A percentile compares a stretch with the other conserved stretches of the same genome.
Conservation (phyloP, 2,113 vertebrate genomes). For the Actenoides lindsayi region DNA sequence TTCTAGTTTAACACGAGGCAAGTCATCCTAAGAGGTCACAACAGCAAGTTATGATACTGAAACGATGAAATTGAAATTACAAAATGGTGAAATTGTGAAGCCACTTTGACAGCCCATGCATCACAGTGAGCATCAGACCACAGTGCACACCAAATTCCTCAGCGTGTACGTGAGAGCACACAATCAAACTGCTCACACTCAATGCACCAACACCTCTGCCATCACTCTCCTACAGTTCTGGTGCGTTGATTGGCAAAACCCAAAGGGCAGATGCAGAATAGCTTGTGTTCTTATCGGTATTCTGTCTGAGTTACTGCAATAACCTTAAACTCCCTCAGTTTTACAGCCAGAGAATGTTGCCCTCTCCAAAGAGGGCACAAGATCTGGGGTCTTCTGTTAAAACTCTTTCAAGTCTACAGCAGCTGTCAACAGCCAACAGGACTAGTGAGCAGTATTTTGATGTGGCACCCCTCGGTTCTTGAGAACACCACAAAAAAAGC, state of each 20-base stretch:
- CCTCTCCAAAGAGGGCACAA: not conserved
- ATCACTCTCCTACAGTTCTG: too few relatives aligned
- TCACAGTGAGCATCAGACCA: not conserved
- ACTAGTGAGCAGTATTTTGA: accelerated
- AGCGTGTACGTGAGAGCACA: accelerated
- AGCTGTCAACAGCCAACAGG: accelerated
- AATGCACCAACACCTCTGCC: not conserved
- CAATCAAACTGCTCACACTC: not conserved
- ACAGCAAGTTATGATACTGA: not conserved
- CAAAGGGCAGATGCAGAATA: not conserved
- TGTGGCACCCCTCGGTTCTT: accelerated
- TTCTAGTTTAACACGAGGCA: conserved; percentile 91
- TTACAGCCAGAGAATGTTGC: accelerated
- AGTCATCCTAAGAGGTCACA: conserved; percentile 81
- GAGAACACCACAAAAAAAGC: not conserved
- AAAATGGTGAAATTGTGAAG: too few relatives aligned
- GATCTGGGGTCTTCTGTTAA: not conserved
- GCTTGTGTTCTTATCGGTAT: not conserved
- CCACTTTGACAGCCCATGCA: too few relatives aligned
- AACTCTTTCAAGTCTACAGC: not conserved
- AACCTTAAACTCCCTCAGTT: not conserved
- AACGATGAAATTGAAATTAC: too few relatives aligned
- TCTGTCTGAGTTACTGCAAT: accelerated
- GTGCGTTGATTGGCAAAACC: accelerated
- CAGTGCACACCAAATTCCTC: accelerated